phyloP scores from a whole-genome alignment of 2,888 invertebrate species.

The Eulithis prunata region DNA sequence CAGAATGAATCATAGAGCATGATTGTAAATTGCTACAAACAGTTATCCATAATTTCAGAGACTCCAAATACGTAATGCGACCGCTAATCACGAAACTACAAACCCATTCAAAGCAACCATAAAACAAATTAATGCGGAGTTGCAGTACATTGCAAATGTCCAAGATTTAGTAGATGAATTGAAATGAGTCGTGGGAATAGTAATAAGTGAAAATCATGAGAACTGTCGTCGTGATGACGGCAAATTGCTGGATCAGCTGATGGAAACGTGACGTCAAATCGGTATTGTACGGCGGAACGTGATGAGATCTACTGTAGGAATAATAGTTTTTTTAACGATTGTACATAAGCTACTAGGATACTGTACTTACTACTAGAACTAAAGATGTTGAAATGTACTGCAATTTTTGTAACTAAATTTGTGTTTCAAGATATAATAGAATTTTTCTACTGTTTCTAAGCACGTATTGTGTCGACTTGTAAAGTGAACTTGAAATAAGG shows the following conservation, averaged over 20 bases:
- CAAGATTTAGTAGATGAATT: conserved; percentile 52
- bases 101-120: conserved; percentile 38
- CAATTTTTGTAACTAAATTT: no score
- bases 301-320: conserved; percentile 20
- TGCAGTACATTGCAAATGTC: conserved; percentile 35
- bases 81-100: conserved; percentile 44
- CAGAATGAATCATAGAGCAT: conserved; percentile 30
- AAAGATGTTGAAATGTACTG: no score
- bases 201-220: conserved; percentile 66
- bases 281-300: conserved; percentile 30
- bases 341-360: no score
- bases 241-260: conserved; percentile 43
- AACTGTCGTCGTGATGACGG: conserved; percentile 64
- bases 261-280: conserved; percentile 33
- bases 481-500: conserved; percentile 21
- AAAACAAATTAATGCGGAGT: conserved; percentile 37
- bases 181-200: conserved; percentile 63
- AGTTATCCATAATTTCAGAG: conserved; percentile 37
- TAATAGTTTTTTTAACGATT: conserved; percentile 7
- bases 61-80: conserved; percentile 40
- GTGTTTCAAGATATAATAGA: no score
- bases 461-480: background rate
- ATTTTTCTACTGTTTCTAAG: background rate
- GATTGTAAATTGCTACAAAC: conserved; percentile 27
- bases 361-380: no score